phyloP scores from a whole-genome alignment of 2,113 vertebrate species.

The Rhinogobius similis region DNA sequence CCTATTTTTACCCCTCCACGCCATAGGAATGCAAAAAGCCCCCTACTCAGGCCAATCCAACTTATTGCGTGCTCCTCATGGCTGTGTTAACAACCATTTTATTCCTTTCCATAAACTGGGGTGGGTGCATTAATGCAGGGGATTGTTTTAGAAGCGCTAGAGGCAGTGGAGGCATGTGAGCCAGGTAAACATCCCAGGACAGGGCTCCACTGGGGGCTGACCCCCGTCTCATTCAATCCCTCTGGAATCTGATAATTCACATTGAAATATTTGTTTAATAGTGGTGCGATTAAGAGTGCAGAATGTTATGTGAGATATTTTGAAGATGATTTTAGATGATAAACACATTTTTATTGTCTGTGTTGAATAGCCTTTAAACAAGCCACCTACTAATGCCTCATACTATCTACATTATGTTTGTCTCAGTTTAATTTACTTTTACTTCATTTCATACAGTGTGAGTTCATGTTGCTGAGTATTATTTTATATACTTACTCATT shows the following conservation, averaged over 20 bases:
- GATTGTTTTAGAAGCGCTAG: conserved; percentile 39
- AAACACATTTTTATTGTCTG: conserved; percentile 1
- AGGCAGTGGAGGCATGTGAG: conserved; percentile 29
- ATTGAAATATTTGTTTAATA: conserved; percentile 59
- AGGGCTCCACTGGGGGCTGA: conserved; percentile 30
- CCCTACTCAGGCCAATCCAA: conserved; percentile 10
- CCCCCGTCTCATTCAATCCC: conserved; percentile 13
- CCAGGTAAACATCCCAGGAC: conserved; percentile 47
- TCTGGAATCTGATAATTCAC: conserved; percentile 45
- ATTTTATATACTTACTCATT: no score
- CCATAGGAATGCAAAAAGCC: conserved; percentile 18
- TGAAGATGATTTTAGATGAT: background rate
- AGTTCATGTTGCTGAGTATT: no score
- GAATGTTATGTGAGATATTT: conserved; percentile 1
- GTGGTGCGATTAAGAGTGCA: conserved; percentile 30
- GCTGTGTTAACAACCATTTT: conserved; percentile 42
- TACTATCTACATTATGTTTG: background rate
- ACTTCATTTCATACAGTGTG: background rate
- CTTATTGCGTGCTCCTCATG: conserved; percentile 31
- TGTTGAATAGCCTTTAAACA: background rate
- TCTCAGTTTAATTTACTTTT: background rate
- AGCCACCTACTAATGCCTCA: background rate
- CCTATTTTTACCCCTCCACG: background rate
- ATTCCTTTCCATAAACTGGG: conserved; percentile 48
- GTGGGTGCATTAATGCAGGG: conserved; percentile 29